phyloP scores from a whole-genome alignment of 2,888 invertebrate species.

The Actias luna region DNA sequence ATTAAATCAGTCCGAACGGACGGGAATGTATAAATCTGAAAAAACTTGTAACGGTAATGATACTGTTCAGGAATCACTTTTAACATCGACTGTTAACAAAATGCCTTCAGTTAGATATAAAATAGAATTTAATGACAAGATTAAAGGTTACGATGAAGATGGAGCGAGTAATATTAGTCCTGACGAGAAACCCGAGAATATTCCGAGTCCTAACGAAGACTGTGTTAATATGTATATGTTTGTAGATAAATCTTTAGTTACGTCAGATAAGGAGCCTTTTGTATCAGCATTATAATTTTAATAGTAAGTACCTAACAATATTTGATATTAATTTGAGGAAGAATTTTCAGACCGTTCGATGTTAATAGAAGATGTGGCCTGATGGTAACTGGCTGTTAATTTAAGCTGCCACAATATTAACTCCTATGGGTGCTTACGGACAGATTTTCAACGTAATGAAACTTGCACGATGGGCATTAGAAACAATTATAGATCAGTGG shows the following conservation, averaged over 20 bases:
- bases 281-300: slow-evolving; percentile 68
- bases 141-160: slow-evolving; percentile 57
- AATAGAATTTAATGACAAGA: slow-evolving; percentile 66
- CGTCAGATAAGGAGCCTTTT: slow-evolving; percentile 73
- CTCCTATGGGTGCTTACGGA: no score
- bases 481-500: no score
- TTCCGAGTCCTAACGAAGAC: slow-evolving; percentile 71
- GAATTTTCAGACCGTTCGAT: no score
- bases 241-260: slow-evolving; percentile 67
- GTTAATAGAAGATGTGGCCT: no score
- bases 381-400: no score
- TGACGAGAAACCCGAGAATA: slow-evolving; percentile 70
- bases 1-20: slow-evolving; percentile 69
- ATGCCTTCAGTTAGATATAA: slow-evolving; percentile 72
- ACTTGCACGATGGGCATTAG: no score
- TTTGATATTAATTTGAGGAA: not conserved
- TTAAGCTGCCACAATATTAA: no score
- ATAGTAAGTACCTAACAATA: slow-evolving; percentile 52
- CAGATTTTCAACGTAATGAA: no score
- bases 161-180: slow-evolving; percentile 67
- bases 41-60: slow-evolving; percentile 77
- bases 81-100: slow-evolving; percentile 70
- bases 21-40: slow-evolving; percentile 72
- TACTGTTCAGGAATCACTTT: slow-evolving; percentile 71
- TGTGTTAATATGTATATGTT: slow-evolving; percentile 77